Percentiles rank a stretch among this genome's conserved stretches.
These are phyloP conservation scores for Strigops habroptila DNA, from an alignment of 2,113 vertebrate genomes.

Conservation along the genomic window DNA sequence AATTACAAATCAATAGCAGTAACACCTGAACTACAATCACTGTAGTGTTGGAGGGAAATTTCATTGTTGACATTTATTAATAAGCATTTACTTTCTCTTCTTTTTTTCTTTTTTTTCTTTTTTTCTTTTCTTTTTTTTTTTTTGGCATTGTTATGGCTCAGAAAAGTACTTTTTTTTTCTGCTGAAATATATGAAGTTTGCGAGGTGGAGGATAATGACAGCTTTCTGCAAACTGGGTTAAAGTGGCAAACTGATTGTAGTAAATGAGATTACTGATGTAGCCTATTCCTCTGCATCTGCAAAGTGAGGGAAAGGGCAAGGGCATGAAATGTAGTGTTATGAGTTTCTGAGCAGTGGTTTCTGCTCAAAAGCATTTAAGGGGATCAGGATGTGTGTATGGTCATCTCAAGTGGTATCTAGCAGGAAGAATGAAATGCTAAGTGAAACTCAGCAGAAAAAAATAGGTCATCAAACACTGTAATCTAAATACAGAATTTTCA, in stretches of 20 bases:
- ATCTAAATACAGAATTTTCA: conserved; percentile 14
- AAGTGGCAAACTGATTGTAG: neutral
- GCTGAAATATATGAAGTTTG: neutral
- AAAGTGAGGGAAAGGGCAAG: neutral
- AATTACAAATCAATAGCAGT: neutral
- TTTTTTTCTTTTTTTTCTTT: neutral
- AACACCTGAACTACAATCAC: neutral
- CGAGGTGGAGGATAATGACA: neutral
- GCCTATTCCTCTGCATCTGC: neutral
- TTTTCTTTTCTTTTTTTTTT: neutral
- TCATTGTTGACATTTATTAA: neutral
- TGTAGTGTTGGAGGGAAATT: neutral
- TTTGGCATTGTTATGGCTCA: neutral
- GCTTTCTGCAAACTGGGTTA: conserved; percentile 5
- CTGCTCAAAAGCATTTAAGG: neutral
- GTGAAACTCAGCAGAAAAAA: conserved; percentile 10
- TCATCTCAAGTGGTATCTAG: neutral
- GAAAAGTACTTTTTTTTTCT: neutral
- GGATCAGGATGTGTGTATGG: neutral
- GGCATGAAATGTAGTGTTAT: neutral
- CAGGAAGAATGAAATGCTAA: neutral
- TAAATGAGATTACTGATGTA: conserved; percentile 15
- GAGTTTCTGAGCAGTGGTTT: conserved; percentile 3
- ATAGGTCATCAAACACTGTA: neutral
- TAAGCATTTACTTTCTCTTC: neutral